These are phyloP conservation scores for Oplegnathus fasciatus DNA, from an alignment of 2,113 vertebrate species.

Conservation along the genomic window DNA sequence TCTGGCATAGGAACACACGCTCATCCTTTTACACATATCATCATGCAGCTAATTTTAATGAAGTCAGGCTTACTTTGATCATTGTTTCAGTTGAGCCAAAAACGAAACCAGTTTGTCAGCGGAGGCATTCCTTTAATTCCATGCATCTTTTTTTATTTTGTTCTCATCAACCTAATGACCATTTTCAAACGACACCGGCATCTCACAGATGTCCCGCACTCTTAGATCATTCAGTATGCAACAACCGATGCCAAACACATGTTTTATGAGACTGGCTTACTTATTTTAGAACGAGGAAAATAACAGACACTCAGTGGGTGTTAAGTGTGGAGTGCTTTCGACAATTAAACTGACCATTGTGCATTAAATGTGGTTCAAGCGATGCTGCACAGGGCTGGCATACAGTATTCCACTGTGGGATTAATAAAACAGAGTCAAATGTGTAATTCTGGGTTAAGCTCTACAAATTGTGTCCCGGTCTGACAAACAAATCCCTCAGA, in stretches of 20 bases:
- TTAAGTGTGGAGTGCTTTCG: constrained; percentile 16
- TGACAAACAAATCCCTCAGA: constrained; percentile 69
- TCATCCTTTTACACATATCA: constrained; percentile 45
- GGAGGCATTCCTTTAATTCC: constrained; percentile 16
- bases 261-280: neutral
- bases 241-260: constrained; percentile 19
- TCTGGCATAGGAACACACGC: constrained; percentile 15
- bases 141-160: constrained; percentile 28
- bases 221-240: constrained; percentile 5
- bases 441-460: constrained; percentile 78
- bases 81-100: neutral
- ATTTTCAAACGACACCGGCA: neutral
- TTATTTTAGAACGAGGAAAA: constrained; percentile 10
- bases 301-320: constrained; percentile 8
- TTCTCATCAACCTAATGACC: constrained; percentile 20
- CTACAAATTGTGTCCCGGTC: constrained; percentile 72
- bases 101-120: constrained; percentile 3
- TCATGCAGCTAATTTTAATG: neutral
- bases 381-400: constrained; percentile 23
- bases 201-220: constrained; percentile 10
- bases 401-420: constrained; percentile 70
- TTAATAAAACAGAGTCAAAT: constrained; percentile 74
- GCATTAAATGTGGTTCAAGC: constrained; percentile 39
- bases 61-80: constrained; percentile 15
- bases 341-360: constrained; percentile 36